Percentiles rank a stretch among this genome's conserved stretches.
phyloP scores from a whole-genome alignment of 1,140 invertebrate species.

The Drosophila malerkotliana region DNA sequence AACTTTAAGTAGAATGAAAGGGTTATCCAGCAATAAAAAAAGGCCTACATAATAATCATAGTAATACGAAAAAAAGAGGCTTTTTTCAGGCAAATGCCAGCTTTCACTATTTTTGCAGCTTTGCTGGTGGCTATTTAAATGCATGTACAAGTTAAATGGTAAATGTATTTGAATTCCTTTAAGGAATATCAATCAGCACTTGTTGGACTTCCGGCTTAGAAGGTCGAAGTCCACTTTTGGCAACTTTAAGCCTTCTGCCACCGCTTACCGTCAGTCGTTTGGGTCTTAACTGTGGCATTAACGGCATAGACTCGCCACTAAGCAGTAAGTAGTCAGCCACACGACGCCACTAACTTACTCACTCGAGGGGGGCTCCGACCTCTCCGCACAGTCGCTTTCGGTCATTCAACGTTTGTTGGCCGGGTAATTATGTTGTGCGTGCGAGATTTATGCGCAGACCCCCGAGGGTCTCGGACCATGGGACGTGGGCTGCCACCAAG shows the following conservation, averaged over 20 bases:
- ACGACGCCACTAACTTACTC: conserved; percentile 49
- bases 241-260: conserved; percentile 26
- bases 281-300: conserved; percentile 51
- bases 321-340: conserved; percentile 45
- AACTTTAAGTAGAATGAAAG: conserved; percentile 53
- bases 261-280: neutral
- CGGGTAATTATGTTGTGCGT: conserved; percentile 81
- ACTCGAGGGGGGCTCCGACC: neutral
- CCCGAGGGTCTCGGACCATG: conserved; percentile 22
- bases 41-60: conserved; percentile 37
- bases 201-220: neutral
- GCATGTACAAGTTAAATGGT: too few relatives aligned
- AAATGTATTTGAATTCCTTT: neutral
- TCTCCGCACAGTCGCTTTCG: conserved; percentile 32
- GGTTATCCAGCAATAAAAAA: conserved; percentile 28
- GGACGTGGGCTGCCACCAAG: conserved; percentile 1
- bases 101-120: neutral
- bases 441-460: conserved; percentile 68
- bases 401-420: conserved; percentile 78
- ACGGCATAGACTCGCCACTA: conserved; percentile 28
- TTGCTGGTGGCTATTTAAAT: neutral
- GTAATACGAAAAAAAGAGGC: conserved; percentile 6
- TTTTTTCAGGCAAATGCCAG: neutral
- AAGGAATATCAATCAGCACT: neutral
- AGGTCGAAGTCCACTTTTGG: neutral